Evolutionary conservation across 2,888 invertebrate species (phyloP).

Genomic region (Monoplex corrugatus): DNA sequence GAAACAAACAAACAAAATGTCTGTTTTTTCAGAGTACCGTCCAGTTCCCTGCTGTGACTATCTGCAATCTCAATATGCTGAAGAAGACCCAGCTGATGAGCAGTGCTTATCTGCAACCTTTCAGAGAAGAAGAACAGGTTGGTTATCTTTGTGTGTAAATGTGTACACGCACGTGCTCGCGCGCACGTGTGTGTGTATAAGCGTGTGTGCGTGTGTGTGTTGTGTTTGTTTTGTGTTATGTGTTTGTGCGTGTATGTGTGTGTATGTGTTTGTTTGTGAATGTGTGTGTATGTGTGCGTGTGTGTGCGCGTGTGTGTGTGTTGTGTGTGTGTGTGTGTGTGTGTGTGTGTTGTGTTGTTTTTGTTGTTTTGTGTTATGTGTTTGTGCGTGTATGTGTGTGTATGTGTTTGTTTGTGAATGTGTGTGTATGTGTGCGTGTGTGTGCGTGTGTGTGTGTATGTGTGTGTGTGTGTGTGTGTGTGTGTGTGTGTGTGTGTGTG

Average conservation of each 20-base stretch:
- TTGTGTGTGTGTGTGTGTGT: not conserved
- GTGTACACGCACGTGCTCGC: not conserved
- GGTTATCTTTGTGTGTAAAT: too few relatives aligned
- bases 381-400: not conserved
- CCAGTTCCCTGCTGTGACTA: not conserved
- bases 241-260: not conserved
- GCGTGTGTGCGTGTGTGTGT: too few relatives aligned
- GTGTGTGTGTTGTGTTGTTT: too few relatives aligned
- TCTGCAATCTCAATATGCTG: conserved; percentile 13
- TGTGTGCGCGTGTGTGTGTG: not conserved
- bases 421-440: too few relatives aligned
- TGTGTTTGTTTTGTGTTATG: too few relatives aligned
- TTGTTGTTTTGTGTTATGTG: too few relatives aligned
- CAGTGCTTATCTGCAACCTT: not conserved
- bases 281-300: not conserved
- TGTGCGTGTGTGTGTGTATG: not conserved
- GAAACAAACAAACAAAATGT: too few relatives aligned
- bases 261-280: not conserved
- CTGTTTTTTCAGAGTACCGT: not conserved
- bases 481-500: not conserved
- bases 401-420: not conserved
- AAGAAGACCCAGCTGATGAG: not conserved
- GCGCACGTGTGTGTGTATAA: not conserved
- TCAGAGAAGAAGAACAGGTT: too few relatives aligned
- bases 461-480: conserved; percentile 14